Percentiles rank a stretch among this genome's conserved stretches.
phyloP scores from a whole-genome alignment of 2,797 vertebrate species.

The Rhinella marina region DNA sequence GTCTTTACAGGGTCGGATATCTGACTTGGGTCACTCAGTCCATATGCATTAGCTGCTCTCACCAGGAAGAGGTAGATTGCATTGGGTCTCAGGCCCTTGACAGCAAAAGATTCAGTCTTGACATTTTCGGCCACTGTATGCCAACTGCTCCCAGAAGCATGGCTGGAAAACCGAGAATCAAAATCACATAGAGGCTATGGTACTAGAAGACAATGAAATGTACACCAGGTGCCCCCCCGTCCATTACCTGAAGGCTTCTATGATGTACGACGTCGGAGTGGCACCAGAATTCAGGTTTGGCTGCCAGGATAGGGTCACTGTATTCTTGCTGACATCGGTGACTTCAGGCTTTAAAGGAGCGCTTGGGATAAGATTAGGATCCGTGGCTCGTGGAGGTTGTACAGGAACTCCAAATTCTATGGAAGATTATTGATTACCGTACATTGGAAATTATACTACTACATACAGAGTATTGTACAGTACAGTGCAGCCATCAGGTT shows the following conservation, averaged over 20 bases:
- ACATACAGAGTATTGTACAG: background rate
- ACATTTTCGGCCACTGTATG: conserved; percentile 96
- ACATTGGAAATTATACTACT: background rate
- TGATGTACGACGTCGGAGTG: conserved; percentile 95
- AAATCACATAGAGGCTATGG: background rate
- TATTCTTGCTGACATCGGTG: conserved; percentile 91
- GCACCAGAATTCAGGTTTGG: conserved; percentile 94
- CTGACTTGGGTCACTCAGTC: conserved; percentile 95
- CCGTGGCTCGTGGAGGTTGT: conserved; percentile 92
- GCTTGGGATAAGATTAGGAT: conserved; percentile 96
- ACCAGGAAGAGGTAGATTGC: conserved; percentile 98
- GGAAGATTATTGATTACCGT: conserved; percentile 7
- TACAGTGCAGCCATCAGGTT: background rate
- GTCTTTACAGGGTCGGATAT: conserved; percentile 97
- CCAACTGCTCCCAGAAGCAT: conserved; percentile 97
- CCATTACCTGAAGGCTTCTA: conserved; percentile 94
- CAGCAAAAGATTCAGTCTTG: conserved; percentile 88
- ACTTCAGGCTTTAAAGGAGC: conserved; percentile 94
- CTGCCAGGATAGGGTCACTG: conserved; percentile 91
- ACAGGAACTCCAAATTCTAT: conserved; percentile 93
- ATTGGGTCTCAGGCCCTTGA: conserved; percentile 92
- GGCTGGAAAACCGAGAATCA: conserved; percentile 75
- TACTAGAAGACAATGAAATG: background rate
- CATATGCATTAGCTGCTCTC: conserved; percentile 95
- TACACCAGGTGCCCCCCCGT: background rate